Base-by-base conservation (phyloP, 2,113 vertebrate species). In the Chaenogobius annularis region DNA sequence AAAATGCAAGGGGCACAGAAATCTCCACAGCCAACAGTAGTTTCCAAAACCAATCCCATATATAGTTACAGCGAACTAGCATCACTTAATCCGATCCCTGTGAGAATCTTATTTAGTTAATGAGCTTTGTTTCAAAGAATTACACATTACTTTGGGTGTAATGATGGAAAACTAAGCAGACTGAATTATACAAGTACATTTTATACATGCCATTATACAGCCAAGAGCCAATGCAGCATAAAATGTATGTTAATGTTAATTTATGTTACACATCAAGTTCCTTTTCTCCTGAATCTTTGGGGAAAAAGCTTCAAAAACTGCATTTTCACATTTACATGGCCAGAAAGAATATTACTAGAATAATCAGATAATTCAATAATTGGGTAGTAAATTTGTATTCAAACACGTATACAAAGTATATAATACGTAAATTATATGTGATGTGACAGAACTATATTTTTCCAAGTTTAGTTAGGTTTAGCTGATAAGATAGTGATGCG, bases 51-150 rank as follows among this genome's bases (percentile, higher is more conserved):
- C 69, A 72, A 62, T 55, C 46, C 54, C 74, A 63, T 67, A 88
- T 84, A 86, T 80, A 89, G 85, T 59, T 82, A 85, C 76, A 75
- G 80, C 67, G 50, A 83, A 69, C 64, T 72, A 82, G 70, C 72
- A 69, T 83, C 69, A 81, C 85, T 84, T 89, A 87, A 87, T 89
- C 83, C 74, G 67, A 73, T 87, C 69, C 76, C 75, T 82, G 84
- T 14, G 48, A 70, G 68, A 85, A 87, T 86, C 71, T 81, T 46
- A 81, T 89, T 78, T 77, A 70, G 69, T 70, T 65, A 85, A 88
- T 83, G 85, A 85, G 77, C 89, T 89, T 63, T 81, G 73, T 85
- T 80, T 86, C 56, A 20, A 56, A 66, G 73, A 69, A 75, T 83
- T 76, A 48, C 40, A 76, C 47, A 75, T 15, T 55, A 23, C 20